These are phyloP conservation scores for Eulimnadia texana DNA, from an alignment of 1,140 invertebrate species.

Conservation along the genomic window DNA sequence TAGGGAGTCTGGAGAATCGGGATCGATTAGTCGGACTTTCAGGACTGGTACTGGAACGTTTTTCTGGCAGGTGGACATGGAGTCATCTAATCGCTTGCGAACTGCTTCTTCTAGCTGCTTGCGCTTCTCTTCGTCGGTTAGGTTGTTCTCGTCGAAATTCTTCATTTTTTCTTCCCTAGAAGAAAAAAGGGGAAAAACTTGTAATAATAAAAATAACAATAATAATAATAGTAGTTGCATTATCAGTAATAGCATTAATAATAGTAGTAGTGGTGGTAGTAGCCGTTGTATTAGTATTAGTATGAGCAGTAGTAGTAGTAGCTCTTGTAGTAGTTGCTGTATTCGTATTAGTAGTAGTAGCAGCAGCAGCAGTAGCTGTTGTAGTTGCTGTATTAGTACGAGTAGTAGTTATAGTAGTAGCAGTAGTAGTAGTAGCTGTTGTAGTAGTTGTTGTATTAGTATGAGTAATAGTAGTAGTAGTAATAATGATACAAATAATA, in stretches of 20 bases:
- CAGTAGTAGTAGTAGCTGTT: too few species aligned
- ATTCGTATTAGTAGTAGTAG: too few species aligned
- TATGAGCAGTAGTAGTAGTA: too few species aligned
- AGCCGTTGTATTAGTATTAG: too few species aligned
- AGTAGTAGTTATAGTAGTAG: too few species aligned
- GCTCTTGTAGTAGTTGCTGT: too few species aligned
- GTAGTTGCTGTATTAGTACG: too few species aligned
- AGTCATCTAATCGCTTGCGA: neutral
- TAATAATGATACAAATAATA: neutral
- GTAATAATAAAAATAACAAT: neutral
- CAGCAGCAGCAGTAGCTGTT: too few species aligned
- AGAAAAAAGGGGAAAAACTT: neutral
- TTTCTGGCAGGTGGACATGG: neutral
- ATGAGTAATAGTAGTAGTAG: too few species aligned
- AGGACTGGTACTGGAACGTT: neutral
- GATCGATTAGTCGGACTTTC: constrained; percentile 1
- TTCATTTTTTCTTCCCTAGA: constrained; percentile 1
- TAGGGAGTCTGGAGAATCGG: neutral
- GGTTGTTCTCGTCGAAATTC: neutral
- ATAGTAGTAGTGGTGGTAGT: too few species aligned
- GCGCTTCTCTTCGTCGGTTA: constrained; percentile 5
- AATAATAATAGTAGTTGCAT: neutral
- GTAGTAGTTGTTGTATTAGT: too few species aligned
- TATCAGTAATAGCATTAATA: too few species aligned
- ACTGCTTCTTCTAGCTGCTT: neutral